Base-by-base conservation (phyloP, 2,888 invertebrate genomes). In the Melanostoma mellinum region DNA sequence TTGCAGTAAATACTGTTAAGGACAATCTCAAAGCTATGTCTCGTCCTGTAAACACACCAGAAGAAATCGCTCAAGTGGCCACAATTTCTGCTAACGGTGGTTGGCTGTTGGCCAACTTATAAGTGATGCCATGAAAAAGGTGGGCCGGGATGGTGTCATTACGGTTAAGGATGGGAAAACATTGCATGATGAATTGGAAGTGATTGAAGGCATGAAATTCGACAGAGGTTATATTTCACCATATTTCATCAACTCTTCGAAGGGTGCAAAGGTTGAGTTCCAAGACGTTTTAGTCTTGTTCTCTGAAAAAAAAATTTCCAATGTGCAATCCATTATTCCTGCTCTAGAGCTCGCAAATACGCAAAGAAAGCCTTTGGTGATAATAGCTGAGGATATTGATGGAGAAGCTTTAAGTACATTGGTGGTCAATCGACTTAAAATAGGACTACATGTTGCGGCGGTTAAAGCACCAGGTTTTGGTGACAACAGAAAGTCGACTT, bases 131-230 rank as follows among this genome's bases (percentile, higher is more conserved):
- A 99, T 99, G 99, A 97, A 97, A 90, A 95, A 94, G 90, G 99
- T 99, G 56, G 99, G 99, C 42, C 95, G 96, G 86, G 99, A 99
- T 91, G 99, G 99, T 68, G 99, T 99, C 44, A 99, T 99, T 87
- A 99, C 99, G 3, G 99, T 99, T 0, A 99, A 99, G 92, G 99
- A 99, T 92, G 99, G 99, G 60, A 99, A 99, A 92, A 99, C 99
- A 0, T 93, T 99, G 63, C 93, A 92, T 80, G 99, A 99, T 91
- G 99, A 99, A 91, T 92, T 99, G 63, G 99, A 99, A 92, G 94
- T 98, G 63, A 97, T 97, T 88, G 99, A 99, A 92, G 99, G 99
- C 88, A 98, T 99, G 98, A 98, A 98, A 92, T 99, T 99, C 91
- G 99, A 99, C 90, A 94, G 99, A 88, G 99, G 99, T 86, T 99